phyloP scores from a whole-genome alignment of 2,797 vertebrate genomes.

The Tapirus indicus region DNA sequence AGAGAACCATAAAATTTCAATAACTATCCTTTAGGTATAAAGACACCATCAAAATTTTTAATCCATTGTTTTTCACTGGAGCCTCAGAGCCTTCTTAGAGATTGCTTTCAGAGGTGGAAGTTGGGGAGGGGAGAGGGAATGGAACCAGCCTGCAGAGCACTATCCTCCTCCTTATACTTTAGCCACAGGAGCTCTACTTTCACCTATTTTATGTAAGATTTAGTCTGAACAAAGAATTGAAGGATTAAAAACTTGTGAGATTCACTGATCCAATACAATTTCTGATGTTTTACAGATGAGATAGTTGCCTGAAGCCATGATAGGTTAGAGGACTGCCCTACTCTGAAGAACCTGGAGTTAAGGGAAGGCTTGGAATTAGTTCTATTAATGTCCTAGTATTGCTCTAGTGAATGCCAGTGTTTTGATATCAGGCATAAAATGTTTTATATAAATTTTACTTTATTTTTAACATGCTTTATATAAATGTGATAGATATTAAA shows the following conservation, averaged over 20 bases:
- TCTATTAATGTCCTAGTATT: not conserved
- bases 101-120: not conserved
- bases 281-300: not conserved
- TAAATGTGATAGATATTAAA: not conserved
- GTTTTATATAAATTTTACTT: not conserved
- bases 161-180: not conserved
- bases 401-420: not conserved
- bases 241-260: not conserved
- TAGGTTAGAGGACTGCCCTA: not conserved
- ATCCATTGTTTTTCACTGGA: not conserved
- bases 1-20: slow-evolving; percentile 28
- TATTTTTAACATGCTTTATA: slow-evolving; percentile 52
- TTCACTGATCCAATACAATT: not conserved
- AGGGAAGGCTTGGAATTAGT: not conserved
- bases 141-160: not conserved
- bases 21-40: not conserved
- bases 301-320: not conserved
- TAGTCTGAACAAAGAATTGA: slow-evolving; percentile 24
- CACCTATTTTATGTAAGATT: not conserved
- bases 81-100: not conserved
- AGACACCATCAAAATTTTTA: not conserved
- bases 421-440: slow-evolving; percentile 15
- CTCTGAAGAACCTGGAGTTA: slow-evolving; percentile 1
- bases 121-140: not conserved
- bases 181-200: not conserved